Evolutionary conservation across 2,888 invertebrate species (phyloP).

Genomic region (Melangyna quadrimaculata): DNA sequence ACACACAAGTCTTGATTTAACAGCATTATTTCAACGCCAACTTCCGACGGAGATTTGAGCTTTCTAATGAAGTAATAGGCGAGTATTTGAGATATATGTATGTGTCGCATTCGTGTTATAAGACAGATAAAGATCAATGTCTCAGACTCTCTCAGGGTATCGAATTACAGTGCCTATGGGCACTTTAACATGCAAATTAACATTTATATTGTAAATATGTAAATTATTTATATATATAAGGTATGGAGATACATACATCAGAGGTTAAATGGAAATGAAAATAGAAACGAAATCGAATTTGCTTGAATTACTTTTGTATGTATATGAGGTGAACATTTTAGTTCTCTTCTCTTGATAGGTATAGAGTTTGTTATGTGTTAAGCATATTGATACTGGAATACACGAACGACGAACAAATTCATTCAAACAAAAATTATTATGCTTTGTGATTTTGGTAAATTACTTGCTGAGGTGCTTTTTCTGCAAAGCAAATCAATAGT

Average conservation of each 20-base stretch:
- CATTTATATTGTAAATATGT: constrained; percentile 54
- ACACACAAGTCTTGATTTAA: background rate
- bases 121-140: constrained; percentile 23
- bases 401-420: too few species aligned
- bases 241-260: background rate
- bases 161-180: constrained; percentile 33
- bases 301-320: too few species aligned
- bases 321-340: constrained; percentile 9
- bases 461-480: too few species aligned
- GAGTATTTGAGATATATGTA: constrained; percentile 10
- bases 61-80: constrained; percentile 44
- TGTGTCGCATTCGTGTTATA: constrained; percentile 7
- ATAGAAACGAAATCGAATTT: constrained; percentile 44
- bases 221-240: constrained; percentile 28
- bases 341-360: background rate
- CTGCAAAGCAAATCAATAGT: too few species aligned
- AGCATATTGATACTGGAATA: too few species aligned
- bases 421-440: too few species aligned
- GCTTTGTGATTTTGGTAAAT: too few species aligned
- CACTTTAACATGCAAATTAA: constrained; percentile 62
- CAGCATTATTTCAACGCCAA: background rate
- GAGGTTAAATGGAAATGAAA: background rate
- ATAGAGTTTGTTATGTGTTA: background rate
- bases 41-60: constrained; percentile 40
- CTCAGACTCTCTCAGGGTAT: constrained; percentile 29